Evolutionary conservation across 2,797 vertebrate species (phyloP).

Genomic region (Anniella stebbinsi): DNA sequence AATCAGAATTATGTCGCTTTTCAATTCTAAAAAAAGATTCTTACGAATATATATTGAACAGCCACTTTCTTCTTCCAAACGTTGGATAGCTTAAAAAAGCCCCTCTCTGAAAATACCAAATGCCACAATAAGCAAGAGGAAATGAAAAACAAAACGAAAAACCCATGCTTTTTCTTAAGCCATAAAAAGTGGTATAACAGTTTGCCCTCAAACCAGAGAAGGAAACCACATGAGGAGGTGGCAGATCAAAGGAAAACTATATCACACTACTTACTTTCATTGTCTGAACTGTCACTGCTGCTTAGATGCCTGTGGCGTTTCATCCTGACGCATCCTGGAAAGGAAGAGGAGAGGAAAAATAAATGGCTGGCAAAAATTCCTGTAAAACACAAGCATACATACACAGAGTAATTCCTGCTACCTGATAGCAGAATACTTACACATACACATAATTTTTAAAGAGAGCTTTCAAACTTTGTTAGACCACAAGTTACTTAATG

Average conservation of each 20-base stretch:
- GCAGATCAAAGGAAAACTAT: conserved; percentile 63
- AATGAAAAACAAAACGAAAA: conserved; percentile 30
- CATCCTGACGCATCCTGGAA: conserved; percentile 95
- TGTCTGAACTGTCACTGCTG: conserved; percentile 99
- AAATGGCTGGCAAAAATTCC: conserved; percentile 51
- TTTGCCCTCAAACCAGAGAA: conserved; percentile 68
- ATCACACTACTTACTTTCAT: conserved; percentile 91
- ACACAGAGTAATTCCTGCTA: conserved; percentile 34
- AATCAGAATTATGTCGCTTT: conserved; percentile 5
- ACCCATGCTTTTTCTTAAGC: background rate
- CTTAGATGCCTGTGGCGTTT: conserved; percentile 94
- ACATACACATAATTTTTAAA: conserved; percentile 49
- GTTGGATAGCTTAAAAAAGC: background rate
- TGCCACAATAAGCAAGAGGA: conserved; percentile 11
- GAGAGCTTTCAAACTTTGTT: conserved; percentile 34
- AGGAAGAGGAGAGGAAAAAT: conserved; percentile 56
- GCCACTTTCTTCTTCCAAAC: background rate
- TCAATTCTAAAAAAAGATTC: background rate
- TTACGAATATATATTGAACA: conserved; percentile 29
- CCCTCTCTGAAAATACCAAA: conserved; percentile 38
- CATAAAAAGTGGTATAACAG: conserved; percentile 44
- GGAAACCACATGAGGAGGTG: conserved; percentile 69
- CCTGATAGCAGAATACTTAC: conserved; percentile 26
- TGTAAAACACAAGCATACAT: conserved; percentile 39
- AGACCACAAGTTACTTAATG: background rate